These are phyloP conservation scores for Stomatorhinus ivindoensis DNA, from an alignment of 2,113 vertebrate genomes.

Conservation along the genomic window DNA sequence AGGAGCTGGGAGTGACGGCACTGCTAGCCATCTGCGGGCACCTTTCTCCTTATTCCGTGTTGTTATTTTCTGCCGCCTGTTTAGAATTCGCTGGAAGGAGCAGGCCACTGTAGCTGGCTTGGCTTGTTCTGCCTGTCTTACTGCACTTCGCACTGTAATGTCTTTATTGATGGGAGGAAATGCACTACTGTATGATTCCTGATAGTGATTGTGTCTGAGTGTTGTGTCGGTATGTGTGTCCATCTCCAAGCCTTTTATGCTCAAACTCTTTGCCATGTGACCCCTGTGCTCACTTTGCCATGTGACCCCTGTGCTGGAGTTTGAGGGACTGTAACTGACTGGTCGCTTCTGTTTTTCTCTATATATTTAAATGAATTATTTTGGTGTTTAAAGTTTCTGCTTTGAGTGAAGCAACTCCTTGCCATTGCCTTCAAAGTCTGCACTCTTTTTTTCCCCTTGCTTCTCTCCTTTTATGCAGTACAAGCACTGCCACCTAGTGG, in stretches of 20 bases:
- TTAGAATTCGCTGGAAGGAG: neutral
- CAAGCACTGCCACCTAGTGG: neutral
- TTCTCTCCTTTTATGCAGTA: neutral
- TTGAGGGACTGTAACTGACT: neutral
- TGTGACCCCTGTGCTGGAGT: neutral
- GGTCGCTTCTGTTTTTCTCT: neutral
- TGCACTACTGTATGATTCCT: neutral
- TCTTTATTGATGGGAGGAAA: neutral
- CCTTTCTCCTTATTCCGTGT: neutral
- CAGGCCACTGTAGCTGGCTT: neutral
- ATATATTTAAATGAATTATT: neutral
- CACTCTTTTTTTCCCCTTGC: neutral
- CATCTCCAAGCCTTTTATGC: neutral
- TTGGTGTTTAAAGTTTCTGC: neutral
- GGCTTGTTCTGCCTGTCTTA: neutral
- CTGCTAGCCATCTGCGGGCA: slow-evolving; percentile 10
- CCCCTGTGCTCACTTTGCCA: too few relatives aligned
- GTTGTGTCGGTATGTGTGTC: neutral
- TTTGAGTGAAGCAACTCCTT: neutral
- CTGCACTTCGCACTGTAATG: neutral
- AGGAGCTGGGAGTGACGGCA: neutral
- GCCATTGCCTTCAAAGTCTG: neutral
- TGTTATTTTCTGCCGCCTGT: too few relatives aligned
- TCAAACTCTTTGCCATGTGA: neutral
- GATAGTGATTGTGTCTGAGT: neutral